phyloP scores from a whole-genome alignment of 1,140 invertebrate genomes.

The Stegodyphus mimosarum region DNA sequence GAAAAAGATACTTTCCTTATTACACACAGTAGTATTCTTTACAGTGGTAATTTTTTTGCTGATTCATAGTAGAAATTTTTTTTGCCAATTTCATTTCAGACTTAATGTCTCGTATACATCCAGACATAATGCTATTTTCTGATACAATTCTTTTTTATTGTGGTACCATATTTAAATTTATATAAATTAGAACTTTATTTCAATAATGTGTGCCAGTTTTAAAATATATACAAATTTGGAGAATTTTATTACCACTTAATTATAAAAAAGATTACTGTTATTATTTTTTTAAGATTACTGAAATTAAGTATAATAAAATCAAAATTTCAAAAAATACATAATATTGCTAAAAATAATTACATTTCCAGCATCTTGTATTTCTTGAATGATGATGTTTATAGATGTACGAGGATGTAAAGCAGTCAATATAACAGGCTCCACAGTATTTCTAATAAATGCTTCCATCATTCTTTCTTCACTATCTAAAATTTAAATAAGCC shows the following conservation, averaged over 20 bases:
- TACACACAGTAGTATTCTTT: no score
- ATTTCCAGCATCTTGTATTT: conserved; percentile 85
- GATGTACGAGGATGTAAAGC: conserved; percentile 81
- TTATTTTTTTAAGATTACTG: neutral
- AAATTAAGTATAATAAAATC: neutral
- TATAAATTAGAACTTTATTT: no score
- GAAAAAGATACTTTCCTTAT: no score
- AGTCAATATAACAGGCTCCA: conserved; percentile 78
- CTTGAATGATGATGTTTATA: conserved; percentile 83
- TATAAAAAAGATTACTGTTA: neutral
- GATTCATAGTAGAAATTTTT: no score
- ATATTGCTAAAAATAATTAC: conserved; percentile 69
- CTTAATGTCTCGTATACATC: no score
- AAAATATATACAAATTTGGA: neutral
- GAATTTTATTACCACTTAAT: neutral
- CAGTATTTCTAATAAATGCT: conserved; percentile 79
- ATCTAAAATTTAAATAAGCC: conserved; percentile 67
- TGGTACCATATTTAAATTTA: no score
- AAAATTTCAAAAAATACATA: conserved; percentile 23
- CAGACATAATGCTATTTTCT: no score
- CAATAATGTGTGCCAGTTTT: neutral
- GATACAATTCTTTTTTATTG: no score
- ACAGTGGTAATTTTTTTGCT: no score
- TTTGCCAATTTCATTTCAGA: no score
- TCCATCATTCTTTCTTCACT: conserved; percentile 80